Conservation (phyloP, 2,888 invertebrate genomes). For the Orthonevra nobilis region DNA sequence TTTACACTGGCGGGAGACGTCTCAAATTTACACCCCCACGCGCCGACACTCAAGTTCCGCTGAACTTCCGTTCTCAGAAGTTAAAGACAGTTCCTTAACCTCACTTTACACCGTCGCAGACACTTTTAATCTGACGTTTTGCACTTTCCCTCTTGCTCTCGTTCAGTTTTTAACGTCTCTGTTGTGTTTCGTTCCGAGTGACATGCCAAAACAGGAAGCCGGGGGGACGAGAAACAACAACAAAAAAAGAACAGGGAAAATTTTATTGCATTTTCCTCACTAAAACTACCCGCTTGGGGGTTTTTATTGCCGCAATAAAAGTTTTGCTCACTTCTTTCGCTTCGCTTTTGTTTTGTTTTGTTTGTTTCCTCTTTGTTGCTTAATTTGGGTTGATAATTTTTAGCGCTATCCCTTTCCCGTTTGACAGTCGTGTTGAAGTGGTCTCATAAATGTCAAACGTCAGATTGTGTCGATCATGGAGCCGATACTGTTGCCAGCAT, state of each 20-base stretch:
- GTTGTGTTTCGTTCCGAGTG: conserved; percentile 20
- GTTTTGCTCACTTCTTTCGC: conserved; percentile 26
- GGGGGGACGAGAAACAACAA: background rate
- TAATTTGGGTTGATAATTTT: too few species aligned
- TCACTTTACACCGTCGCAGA: conserved; percentile 46
- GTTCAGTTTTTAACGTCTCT: too few species aligned
- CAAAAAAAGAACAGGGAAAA: conserved; percentile 14
- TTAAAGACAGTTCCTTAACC: conserved; percentile 66
- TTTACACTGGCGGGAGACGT: conserved; percentile 42
- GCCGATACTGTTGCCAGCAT: conserved; percentile 30
- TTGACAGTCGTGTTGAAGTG: conserved; percentile 33
- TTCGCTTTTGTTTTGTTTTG: conserved; percentile 11
- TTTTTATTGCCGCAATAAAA: conserved; percentile 57
- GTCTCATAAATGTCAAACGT: conserved; percentile 50
- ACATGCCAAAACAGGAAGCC: conserved; percentile 26
- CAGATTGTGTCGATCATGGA: conserved; percentile 34
- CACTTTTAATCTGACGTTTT: conserved; percentile 63
- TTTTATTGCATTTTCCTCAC: conserved; percentile 60
- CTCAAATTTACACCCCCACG: conserved; percentile 37
- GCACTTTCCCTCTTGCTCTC: conserved; percentile 51
- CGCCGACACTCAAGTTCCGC: conserved; percentile 19
- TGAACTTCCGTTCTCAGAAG: conserved; percentile 56
- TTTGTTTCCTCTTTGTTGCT: background rate
- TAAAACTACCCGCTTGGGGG: conserved; percentile 41
- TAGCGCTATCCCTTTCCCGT: background rate